phyloP scores from a whole-genome alignment of 1,140 invertebrate species.

The Diabrotica undecimpunctata region DNA sequence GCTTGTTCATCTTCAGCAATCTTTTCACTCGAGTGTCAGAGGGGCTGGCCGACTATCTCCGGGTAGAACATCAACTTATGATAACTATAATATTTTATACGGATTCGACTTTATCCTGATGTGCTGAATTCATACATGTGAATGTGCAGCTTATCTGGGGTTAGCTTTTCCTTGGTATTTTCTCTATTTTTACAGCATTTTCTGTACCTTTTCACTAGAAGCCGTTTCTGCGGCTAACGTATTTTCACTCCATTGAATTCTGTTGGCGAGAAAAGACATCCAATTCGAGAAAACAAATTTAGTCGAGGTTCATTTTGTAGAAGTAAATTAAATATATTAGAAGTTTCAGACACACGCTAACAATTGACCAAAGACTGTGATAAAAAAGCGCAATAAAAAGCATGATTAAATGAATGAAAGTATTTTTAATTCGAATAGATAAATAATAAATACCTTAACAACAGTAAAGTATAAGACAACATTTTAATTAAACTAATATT shows the following conservation, averaged over 20 bases:
- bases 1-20: slow-evolving; percentile 5
- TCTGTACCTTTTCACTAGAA: slow-evolving; percentile 21
- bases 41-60: not conserved
- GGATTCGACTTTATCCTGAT: slow-evolving; percentile 41
- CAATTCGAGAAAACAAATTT: not conserved
- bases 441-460: no score
- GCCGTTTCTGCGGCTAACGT: slow-evolving; percentile 12
- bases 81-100: slow-evolving; percentile 20
- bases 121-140: slow-evolving; percentile 50
- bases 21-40: slow-evolving; percentile 6
- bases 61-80: slow-evolving; percentile 14
- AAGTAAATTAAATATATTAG: no score
- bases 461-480: no score
- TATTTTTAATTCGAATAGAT: no score
- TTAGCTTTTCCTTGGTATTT: slow-evolving; percentile 38
- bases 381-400: no score
- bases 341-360: no score
- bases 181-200: slow-evolving; percentile 41
- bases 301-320: no score
- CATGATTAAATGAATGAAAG: no score
- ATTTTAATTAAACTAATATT: no score
- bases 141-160: slow-evolving; percentile 47
- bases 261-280: not conserved
- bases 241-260: slow-evolving; percentile 2
- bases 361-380: no score